phyloP scores from a whole-genome alignment of 2,797 vertebrate species.

The Percopsis omiscomaycus region DNA sequence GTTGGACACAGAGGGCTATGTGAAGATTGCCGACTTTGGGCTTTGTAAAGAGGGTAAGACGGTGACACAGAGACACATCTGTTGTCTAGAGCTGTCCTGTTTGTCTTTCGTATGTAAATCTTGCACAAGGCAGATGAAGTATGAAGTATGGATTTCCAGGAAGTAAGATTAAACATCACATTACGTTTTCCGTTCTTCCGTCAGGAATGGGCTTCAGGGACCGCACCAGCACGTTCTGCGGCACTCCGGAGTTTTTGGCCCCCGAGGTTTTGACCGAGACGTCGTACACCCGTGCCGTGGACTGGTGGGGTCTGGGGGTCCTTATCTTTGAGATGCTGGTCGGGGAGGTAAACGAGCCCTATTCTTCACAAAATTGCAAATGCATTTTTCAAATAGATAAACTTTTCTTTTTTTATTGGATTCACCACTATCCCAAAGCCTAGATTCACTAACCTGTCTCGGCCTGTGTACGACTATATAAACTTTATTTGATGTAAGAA shows the following conservation, averaged over 20 bases:
- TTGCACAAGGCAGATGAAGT: neutral
- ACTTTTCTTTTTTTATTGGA: no score
- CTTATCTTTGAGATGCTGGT: conserved; percentile 99
- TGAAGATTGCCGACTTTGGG: conserved; percentile 98
- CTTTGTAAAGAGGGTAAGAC: conserved; percentile 98
- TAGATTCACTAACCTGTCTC: no score
- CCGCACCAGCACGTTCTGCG: conserved; percentile 97
- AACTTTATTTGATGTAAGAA: no score
- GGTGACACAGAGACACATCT: neutral
- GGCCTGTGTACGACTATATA: no score
- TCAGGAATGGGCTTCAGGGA: conserved; percentile 98
- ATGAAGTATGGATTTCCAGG: no score
- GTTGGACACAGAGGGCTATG: conserved; percentile 96
- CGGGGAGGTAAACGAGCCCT: conserved; percentile 86
- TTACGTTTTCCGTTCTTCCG: neutral
- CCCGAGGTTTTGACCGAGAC: conserved; percentile 98
- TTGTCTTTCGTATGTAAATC: neutral
- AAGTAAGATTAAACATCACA: neutral
- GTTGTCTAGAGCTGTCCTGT: neutral
- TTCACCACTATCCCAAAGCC: no score
- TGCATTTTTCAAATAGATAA: neutral
- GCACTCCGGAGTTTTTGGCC: conserved; percentile 96
- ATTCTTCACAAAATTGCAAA: neutral
- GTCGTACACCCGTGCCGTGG: conserved; percentile 96
- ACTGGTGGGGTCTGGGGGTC: conserved; percentile 99